Evolutionary conservation across 2,113 vertebrate genomes (phyloP).

Genomic region (rabbit (Oryctolagus cuniculus)): DNA sequence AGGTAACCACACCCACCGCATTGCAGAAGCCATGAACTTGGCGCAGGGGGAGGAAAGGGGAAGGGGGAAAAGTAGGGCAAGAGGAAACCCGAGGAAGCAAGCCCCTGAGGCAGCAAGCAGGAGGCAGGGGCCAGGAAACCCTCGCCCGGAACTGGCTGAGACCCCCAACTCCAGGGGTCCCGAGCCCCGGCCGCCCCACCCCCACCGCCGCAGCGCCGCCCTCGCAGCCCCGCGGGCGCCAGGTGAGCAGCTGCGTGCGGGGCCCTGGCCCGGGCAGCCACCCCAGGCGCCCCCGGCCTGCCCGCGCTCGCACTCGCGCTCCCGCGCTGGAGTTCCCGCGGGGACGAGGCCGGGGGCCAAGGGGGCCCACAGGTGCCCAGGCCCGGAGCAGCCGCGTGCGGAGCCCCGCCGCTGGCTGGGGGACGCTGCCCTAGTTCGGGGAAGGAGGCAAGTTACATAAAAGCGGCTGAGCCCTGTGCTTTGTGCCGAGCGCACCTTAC

Average conservation of each 20-base stretch:
- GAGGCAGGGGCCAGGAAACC: not conserved
- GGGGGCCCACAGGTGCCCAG: constrained; percentile 53
- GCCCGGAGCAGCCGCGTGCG: not conserved
- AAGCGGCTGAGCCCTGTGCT: constrained; percentile 65
- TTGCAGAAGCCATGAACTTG: constrained; percentile 89
- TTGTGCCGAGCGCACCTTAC: constrained; percentile 57
- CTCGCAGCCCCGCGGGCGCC: not conserved
- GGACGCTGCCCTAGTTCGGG: constrained; percentile 17
- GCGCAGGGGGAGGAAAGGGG: not conserved
- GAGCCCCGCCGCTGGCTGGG: not conserved
- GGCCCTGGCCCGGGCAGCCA: not conserved
- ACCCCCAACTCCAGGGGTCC: not conserved
- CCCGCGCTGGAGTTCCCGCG: not conserved
- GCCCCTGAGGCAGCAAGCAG: not conserved
- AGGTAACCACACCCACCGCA: constrained; percentile 91
- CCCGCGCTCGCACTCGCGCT: not conserved
- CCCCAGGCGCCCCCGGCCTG: not conserved
- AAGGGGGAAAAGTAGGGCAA: not conserved
- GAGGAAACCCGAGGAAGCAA: not conserved
- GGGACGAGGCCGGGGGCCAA: not conserved
- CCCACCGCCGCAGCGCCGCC: constrained; percentile 49
- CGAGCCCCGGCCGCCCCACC: not conserved
- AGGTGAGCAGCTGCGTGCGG: constrained; percentile 65
- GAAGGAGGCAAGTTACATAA: constrained; percentile 77
- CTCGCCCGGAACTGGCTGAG: not conserved